A percentile compares a stretch with the other conserved stretches of the same genome.
Conservation (phyloP, 2,888 invertebrate species). For the Himalopsyche kuldschensis region DNA sequence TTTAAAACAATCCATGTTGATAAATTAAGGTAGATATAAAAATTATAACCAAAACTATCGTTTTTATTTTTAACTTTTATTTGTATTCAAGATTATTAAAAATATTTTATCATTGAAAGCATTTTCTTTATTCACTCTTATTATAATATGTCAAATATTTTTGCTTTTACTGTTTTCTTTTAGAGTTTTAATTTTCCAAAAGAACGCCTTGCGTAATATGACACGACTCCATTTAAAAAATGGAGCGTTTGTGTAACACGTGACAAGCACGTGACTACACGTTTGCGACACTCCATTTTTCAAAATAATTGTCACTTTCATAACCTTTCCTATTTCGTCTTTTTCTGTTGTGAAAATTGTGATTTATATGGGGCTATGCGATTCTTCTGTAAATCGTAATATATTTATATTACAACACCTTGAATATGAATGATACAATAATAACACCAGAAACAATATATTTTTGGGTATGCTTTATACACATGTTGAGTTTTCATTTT, state of each 20-base stretch:
- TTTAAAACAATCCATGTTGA: no score
- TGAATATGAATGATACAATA: no score
- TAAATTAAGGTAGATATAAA: no score
- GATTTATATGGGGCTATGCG: background rate
- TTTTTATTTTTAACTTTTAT: no score
- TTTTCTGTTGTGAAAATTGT: constrained; percentile 2
- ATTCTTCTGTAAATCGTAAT: no score
- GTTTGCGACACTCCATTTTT: constrained; percentile 32
- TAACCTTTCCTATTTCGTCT: background rate
- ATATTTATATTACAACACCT: no score
- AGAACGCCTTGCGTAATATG: constrained; percentile 32
- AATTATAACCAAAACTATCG: no score
- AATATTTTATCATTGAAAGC: no score
- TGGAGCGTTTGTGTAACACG: constrained; percentile 24
- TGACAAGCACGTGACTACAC: constrained; percentile 38
- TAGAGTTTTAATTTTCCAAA: constrained; percentile 37
- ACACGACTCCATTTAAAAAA: constrained; percentile 34
- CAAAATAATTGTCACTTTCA: constrained; percentile 28
- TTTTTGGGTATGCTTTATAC: no score
- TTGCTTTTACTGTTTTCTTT: constrained; percentile 5
- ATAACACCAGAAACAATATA: no score
- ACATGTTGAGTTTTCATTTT: no score
- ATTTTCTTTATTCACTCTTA: background rate
- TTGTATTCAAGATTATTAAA: no score
- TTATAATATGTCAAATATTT: background rate